These are phyloP conservation scores for Holcopasites calliopsidis DNA, from an alignment of 1,140 invertebrate species.

Conservation along the genomic window DNA sequence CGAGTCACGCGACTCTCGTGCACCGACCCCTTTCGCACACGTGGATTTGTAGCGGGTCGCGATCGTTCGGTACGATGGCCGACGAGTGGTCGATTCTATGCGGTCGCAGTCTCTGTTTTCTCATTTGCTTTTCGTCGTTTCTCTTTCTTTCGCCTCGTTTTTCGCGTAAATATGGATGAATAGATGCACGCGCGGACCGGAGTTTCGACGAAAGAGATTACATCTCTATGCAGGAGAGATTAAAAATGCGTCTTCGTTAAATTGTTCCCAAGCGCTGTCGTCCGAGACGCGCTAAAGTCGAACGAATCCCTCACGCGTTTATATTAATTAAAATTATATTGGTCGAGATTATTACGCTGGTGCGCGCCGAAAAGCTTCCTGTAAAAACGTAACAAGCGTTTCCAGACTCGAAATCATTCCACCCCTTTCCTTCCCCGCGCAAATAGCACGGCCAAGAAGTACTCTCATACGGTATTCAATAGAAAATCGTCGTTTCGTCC, in stretches of 20 bases:
- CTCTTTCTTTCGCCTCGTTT: background rate
- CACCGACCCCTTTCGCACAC: background rate
- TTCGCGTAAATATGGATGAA: conserved; percentile 1
- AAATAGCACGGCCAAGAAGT: background rate
- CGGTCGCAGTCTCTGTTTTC: conserved; percentile 24
- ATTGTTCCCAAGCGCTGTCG: conserved; percentile 36
- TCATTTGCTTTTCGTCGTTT: background rate
- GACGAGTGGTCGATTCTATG: conserved; percentile 6
- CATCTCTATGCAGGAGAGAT: too few species aligned
- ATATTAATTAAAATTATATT: conserved; percentile 30
- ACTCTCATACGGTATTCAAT: background rate
- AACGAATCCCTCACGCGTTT: conserved; percentile 19
- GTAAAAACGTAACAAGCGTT: conserved; percentile 18
- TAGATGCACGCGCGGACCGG: background rate
- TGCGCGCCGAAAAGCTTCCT: conserved; percentile 4
- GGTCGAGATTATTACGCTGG: conserved; percentile 38
- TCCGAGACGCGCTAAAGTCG: conserved; percentile 9
- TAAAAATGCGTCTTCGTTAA: conserved; percentile 20
- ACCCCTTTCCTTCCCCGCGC: background rate
- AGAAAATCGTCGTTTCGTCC: conserved; percentile 3
- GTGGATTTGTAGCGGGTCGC: background rate
- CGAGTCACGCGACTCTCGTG: conserved; percentile 32
- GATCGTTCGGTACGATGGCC: conserved; percentile 12
- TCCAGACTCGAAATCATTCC: background rate
- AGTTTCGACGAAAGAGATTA: background rate